Evolutionary conservation across 2,113 vertebrate genomes (phyloP).

Genomic region (Tyrannus savana): DNA sequence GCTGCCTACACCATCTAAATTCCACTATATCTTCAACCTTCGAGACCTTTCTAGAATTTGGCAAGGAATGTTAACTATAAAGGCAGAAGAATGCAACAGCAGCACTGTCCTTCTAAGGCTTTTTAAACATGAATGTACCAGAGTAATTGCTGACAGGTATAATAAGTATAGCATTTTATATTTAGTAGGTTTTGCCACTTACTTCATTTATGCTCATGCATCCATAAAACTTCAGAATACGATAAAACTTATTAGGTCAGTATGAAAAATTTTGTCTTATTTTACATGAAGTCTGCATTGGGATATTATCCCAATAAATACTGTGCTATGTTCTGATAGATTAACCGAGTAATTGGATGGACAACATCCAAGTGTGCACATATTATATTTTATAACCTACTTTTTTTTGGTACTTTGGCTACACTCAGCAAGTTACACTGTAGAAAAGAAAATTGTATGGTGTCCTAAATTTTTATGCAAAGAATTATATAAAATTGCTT

Average conservation of each 20-base stretch:
- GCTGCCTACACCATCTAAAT: conserved; percentile 82
- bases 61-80: conserved; percentile 81
- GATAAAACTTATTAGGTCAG: neutral
- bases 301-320: neutral
- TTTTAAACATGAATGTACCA: conserved; percentile 80
- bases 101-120: conserved; percentile 56
- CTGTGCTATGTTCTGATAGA: neutral
- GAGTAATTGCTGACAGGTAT: conserved; percentile 81
- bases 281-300: neutral
- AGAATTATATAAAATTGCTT: neutral
- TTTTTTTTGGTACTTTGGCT: neutral
- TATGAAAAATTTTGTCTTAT: neutral
- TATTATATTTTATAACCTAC: neutral
- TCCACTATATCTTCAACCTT: conserved; percentile 83
- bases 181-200: neutral
- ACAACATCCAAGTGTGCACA: neutral
- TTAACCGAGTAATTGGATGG: neutral
- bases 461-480: neutral
- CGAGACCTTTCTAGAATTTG: conserved; percentile 83
- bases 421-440: neutral
- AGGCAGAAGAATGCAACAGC: conserved; percentile 69
- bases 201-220: neutral
- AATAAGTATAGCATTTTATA: neutral
- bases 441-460: neutral
- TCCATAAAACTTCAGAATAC: neutral